Evolutionary conservation across 2,113 vertebrate genomes (phyloP), one percentile per base, ranked within the genome.

Genomic region (Laticauda laticaudata): DNA sequence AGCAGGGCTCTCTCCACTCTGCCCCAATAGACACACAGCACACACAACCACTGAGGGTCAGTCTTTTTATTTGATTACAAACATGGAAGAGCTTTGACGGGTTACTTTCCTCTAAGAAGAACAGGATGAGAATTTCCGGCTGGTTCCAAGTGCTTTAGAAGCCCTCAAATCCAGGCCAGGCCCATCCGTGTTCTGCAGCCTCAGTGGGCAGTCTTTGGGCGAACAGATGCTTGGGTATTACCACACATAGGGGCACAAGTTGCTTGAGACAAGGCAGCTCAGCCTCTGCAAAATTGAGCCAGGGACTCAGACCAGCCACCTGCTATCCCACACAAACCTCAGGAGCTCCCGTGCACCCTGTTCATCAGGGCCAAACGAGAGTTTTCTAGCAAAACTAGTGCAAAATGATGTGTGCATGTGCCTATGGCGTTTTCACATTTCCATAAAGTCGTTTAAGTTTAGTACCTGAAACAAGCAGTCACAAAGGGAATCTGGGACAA

Each of bases 61-160:
- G 81, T 96, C 93, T 92, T 96, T 88, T 97, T 97, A 97, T 97
- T 97, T 96, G 95, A 93, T 92, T 95, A 95, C 95, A 96, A 96
- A 95, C 88, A 95, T 10, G 91, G 86, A 95, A 86, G 64, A 90
- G 91, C 90, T 91, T 93, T 89, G 29, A 93, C 92, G 1, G 88
- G 93, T 95, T 88, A 45, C 55, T 94, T 48, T 5, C 55, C 88
- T 87, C 91, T 54, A 91, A 89, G 93, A 93, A 94, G 88, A n/a
- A 86, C 0, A 29, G 39, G 85, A 23, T 53, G 43, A 20, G 45
- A 5, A 57, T 64, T 54, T 20, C 53, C 43, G 1, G 7, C 55
- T 56, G 39, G 53, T 11, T 69, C 53, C n/a, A 51, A 57, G 26
- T 15, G n/a, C 26, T 39, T 93, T 39, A 12, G 21, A 21, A 54